phyloP scores from a whole-genome alignment of 1,140 invertebrate genomes.

The Drosophila ercepeae region DNA sequence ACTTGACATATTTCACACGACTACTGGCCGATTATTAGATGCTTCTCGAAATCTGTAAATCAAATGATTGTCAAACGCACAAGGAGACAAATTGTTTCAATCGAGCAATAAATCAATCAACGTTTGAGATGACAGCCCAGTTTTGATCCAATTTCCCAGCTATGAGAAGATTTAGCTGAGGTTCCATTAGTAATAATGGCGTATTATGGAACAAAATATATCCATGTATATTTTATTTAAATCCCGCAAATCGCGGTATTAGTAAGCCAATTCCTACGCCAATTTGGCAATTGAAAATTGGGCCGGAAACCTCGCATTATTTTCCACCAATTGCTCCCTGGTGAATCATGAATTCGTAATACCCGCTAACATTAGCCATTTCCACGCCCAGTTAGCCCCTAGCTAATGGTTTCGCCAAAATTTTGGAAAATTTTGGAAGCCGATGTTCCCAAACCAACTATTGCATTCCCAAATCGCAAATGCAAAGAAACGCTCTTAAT shows the following conservation, averaged over 20 bases:
- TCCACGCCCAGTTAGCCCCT: slow-evolving; percentile 37
- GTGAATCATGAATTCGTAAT: slow-evolving; percentile 51
- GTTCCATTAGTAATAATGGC: background rate
- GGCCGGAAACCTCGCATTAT: background rate
- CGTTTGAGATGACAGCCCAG: background rate
- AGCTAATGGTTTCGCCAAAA: slow-evolving; percentile 24
- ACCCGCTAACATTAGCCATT: slow-evolving; percentile 34
- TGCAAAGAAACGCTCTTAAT: slow-evolving; percentile 50
- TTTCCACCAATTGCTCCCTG: background rate
- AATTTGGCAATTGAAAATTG: background rate
- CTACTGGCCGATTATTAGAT: slow-evolving; percentile 39
- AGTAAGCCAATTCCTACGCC: background rate
- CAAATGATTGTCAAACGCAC: slow-evolving; percentile 38
- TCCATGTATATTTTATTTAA: background rate
- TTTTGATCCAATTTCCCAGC: background rate
- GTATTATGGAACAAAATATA: background rate
- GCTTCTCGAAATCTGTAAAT: slow-evolving; percentile 46
- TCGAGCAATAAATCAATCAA: slow-evolving; percentile 35
- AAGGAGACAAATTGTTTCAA: slow-evolving; percentile 37
- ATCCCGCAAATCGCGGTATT: background rate
- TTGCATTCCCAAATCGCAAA: slow-evolving; percentile 38
- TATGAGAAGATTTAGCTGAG: background rate
- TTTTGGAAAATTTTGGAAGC: slow-evolving; percentile 9
- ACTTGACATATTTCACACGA: slow-evolving; percentile 36
- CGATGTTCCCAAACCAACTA: too few relatives aligned